A percentile compares a stretch with the other conserved stretches of the same genome.
Conservation (phyloP, 2,113 vertebrate genomes). For the Petrocephalus microphthalmus region DNA sequence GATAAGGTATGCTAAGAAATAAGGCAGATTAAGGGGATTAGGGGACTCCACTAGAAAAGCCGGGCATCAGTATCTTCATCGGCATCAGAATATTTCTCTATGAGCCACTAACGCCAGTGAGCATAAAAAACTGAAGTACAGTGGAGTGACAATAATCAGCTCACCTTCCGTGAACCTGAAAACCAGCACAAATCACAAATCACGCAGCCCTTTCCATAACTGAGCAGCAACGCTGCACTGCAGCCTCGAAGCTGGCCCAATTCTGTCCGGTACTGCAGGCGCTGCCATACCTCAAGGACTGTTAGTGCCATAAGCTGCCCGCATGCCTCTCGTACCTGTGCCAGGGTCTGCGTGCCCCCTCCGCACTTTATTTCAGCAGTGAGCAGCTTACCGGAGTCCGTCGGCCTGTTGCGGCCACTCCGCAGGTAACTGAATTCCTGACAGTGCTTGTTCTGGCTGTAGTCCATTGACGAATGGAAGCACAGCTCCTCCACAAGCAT, state of each 20-base stretch:
- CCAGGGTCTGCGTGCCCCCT: too few species aligned
- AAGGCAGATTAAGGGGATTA: neutral
- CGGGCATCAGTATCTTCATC: conserved; percentile 27
- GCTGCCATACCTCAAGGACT: neutral
- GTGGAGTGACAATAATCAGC: neutral
- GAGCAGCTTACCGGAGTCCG: conserved; percentile 68
- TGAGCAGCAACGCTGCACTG: neutral
- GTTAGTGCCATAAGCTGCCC: conserved; percentile 14
- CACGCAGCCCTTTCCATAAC: neutral
- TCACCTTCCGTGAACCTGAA: neutral
- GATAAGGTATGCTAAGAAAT: neutral
- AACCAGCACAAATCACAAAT: neutral
- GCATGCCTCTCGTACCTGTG: neutral
- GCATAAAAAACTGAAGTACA: neutral
- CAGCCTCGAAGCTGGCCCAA: conserved; percentile 1
- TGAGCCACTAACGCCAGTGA: neutral
- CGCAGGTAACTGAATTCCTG: conserved; percentile 74
- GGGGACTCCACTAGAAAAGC: conserved; percentile 33
- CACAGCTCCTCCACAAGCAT: conserved; percentile 79
- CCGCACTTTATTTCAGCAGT: neutral
- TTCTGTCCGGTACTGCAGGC: neutral
- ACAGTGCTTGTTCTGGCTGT: conserved; percentile 73
- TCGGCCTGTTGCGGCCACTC: conserved; percentile 61
- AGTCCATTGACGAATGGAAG: conserved; percentile 57
- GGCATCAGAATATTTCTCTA: neutral